Conservation (phyloP, 2,113 vertebrate species). For the Rhynchomys soricoides region DNA sequence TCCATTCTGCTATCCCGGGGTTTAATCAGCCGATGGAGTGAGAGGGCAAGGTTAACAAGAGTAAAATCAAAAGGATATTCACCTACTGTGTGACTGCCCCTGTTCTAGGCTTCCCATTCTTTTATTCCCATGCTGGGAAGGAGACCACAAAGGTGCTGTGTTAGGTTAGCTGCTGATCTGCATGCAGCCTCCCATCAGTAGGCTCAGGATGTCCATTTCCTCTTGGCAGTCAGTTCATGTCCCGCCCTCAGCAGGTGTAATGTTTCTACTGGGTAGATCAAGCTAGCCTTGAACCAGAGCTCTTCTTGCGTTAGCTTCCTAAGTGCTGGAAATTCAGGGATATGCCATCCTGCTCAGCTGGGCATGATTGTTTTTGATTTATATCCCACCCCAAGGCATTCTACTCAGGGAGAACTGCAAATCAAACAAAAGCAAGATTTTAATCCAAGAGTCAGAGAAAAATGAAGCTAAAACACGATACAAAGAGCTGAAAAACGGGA, state of each 20-base stretch:
- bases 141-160: no score
- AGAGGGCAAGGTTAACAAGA: background rate
- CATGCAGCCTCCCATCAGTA: background rate
- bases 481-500: background rate
- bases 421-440: background rate
- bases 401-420: background rate
- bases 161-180: no score
- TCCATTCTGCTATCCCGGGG: background rate
- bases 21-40: background rate
- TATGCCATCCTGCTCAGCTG: background rate
- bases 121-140: no score
- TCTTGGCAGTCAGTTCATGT: background rate
- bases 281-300: background rate
- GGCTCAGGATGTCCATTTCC: fast-evolving
- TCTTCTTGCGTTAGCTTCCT: background rate
- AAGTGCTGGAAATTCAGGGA: background rate
- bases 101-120: background rate
- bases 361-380: background rate
- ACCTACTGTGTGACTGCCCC: background rate
- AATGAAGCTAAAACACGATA: background rate
- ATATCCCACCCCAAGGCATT: background rate
- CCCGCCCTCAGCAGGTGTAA: background rate
- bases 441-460: background rate
- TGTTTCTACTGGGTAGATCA: background rate
- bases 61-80: background rate